Evolutionary conservation across 2,888 invertebrate genomes (phyloP), one percentile per base, ranked within the genome.

Genomic region (Thysanoteuthis rhombus): DNA sequence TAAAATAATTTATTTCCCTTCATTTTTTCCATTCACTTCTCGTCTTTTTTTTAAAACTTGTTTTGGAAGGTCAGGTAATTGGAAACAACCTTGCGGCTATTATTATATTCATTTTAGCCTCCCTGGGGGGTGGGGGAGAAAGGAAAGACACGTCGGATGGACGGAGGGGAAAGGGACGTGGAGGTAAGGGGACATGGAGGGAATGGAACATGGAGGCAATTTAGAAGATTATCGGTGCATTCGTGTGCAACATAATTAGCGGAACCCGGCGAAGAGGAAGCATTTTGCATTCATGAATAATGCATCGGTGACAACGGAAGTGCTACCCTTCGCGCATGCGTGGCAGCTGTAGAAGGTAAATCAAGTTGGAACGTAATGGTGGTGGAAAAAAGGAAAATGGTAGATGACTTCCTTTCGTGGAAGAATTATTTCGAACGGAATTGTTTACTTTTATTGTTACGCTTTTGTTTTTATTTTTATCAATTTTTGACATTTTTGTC

Each of bases 41-140:
- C 75, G n/a, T 16, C 36, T n/a, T 36, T 1, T 3, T 75, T 75
- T n/a, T n/a, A 19, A 75, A 75, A 32, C 75, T 36, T n/a, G 75
- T 75, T 75, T 75, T 75, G n/a, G 75, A n/a, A 75, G 75, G 75
- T 75, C 75, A n/a, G n/a, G n/a, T 75, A 75, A 75, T 75, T 75
- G 75, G 75, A 75, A 75, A 75, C 12, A 12, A n/a, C n/a, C 75
- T 36, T 12, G 75, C 75, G n/a, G 75, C n/a, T 75, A 36, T 75
- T 36, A 75, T 75, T 75, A 75, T 75, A 75, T 75, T 75, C 75
- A 25, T 75, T 36, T 75, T n/a, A 36, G n/a, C 75, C 36, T 36
- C n/a, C 75, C 75, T 75, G 75, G n/a, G 12, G 75, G 75, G 75
- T n/a, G n/a, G 12, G 75, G 75, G 75, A 75, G 36, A n/a, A 19